Evolutionary conservation across 2,888 invertebrate genomes (phyloP).

Genomic region (Eurytoma adleriae): DNA sequence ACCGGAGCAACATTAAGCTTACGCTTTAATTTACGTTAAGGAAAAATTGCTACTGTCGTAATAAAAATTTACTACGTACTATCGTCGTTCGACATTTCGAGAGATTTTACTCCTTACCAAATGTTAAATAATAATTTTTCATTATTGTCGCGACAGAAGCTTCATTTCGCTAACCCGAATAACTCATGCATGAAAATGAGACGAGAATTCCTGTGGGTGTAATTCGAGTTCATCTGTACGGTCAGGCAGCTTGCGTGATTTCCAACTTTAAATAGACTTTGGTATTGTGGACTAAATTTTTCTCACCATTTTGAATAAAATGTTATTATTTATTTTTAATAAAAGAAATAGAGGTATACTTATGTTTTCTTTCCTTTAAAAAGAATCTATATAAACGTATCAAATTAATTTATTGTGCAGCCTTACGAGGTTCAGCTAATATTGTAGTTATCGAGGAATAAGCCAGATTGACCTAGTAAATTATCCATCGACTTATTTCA

Average conservation of each 20-base stretch:
- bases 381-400: too few relatives aligned
- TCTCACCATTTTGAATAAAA: too few relatives aligned
- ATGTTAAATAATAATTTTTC: conserved; percentile 9
- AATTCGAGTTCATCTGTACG: not conserved
- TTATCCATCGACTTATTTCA: too few relatives aligned
- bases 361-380: too few relatives aligned
- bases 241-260: not conserved
- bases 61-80: not conserved
- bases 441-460: too few relatives aligned
- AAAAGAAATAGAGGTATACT: too few relatives aligned
- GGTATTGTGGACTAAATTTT: not conserved
- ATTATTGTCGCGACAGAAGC: conserved; percentile 1
- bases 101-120: not conserved
- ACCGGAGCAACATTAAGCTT: conserved; percentile 37
- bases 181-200: conserved; percentile 27
- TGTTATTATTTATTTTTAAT: too few relatives aligned
- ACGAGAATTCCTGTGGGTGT: not conserved
- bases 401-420: too few relatives aligned
- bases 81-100: not conserved
- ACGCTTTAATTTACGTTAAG: conserved; percentile 50
- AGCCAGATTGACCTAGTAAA: too few relatives aligned
- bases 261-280: conserved; percentile 23
- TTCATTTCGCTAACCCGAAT: not conserved
- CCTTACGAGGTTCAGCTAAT: too few relatives aligned
- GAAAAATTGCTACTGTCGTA: not conserved